A percentile compares a stretch with the other conserved stretches of the same genome.
Conservation (phyloP, 2,888 invertebrate genomes). For the Melipona bicolor region DNA sequence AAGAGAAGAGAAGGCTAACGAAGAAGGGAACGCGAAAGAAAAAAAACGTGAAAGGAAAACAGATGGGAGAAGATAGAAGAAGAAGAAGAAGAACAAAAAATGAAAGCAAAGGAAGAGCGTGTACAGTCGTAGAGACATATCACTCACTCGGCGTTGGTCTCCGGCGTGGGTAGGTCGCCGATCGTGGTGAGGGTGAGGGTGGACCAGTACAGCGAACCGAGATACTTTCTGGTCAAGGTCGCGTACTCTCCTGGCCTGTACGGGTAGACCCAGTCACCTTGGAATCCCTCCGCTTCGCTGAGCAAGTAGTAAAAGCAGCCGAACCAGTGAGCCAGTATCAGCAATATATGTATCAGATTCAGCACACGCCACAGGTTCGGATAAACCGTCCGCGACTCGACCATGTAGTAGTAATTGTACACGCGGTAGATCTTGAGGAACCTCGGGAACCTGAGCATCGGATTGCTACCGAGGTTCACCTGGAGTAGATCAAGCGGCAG, state of each 20-base stretch:
- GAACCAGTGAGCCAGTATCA: constrained; percentile 98
- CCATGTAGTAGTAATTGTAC: constrained; percentile 97
- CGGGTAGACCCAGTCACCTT: constrained; percentile 96
- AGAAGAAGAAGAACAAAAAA: neutral
- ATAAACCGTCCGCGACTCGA: constrained; percentile 97
- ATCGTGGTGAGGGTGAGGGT: constrained; percentile 97
- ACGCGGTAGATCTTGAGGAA: constrained; percentile 96
- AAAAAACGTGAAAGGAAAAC: constrained; percentile 7
- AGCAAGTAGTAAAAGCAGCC: constrained; percentile 98
- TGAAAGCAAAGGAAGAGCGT: constrained; percentile 20
- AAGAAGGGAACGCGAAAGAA: neutral
- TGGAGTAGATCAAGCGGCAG: constrained; percentile 95
- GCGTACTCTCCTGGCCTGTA: constrained; percentile 95
- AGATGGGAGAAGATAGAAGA: constrained; percentile 1
- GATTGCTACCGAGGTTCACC: constrained; percentile 92
- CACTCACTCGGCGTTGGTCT: constrained; percentile 98
- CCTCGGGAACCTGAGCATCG: constrained; percentile 94
- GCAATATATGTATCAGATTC: constrained; percentile 96
- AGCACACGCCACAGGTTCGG: constrained; percentile 98
- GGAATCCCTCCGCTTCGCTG: constrained; percentile 95
- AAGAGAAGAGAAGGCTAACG: constrained; percentile 7
- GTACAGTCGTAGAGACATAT: constrained; percentile 53
- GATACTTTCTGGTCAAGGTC: constrained; percentile 95
- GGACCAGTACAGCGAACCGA: constrained; percentile 98
- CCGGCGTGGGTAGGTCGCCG: constrained; percentile 97